Base-by-base conservation (phyloP, 1,140 invertebrate genomes). In the Himalopsyche phryganea region DNA sequence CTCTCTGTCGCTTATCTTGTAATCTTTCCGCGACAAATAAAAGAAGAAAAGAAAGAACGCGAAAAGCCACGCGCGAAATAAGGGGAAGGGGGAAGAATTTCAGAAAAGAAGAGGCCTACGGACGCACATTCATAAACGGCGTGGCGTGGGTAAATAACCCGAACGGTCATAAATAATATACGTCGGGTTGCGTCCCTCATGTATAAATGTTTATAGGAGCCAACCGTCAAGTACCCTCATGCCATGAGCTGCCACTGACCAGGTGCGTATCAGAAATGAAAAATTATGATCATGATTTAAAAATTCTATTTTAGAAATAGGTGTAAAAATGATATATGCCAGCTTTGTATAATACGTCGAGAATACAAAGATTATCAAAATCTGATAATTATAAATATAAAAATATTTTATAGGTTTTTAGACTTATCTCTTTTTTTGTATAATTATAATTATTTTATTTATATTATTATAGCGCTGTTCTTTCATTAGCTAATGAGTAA, bases 131-230 rank as follows among this genome's bases (percentile, higher is more conserved):
- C 53, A 56, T 56, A 56, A 56, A 44, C 33, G 45, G 42, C 23
- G 5, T 9, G 6, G 18, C 17, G 15, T 11, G 17, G 17, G 50
- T 49, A 55, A 50, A 55, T 60, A 61, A 56, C 41, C 59, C 53
- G 47, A 38, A 54, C 28, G 54, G 42, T 35, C 48, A 61, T 61
- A 56, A 61, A 61, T 61, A 56, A 61, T 61, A 56, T 54, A 57
- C 47, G 59, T 28, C 23, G 23, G 23, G 42, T 33, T 41, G 44
- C 59, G 53, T 57, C 51, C 60, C 36, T 61, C 60, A 41, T 28
- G 60, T 54, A 32, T 52, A 50, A 54, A 55, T 57, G 54, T 57
- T 57, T 53, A 53, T 53, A 45, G 38, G 35, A 41, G 23, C 23
- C 13, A 41, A 41, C 17, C 17, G 17, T 14, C 13, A 14, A 17